phyloP scores from a whole-genome alignment of 2,113 vertebrate genomes.

The Bucco capensis region DNA sequence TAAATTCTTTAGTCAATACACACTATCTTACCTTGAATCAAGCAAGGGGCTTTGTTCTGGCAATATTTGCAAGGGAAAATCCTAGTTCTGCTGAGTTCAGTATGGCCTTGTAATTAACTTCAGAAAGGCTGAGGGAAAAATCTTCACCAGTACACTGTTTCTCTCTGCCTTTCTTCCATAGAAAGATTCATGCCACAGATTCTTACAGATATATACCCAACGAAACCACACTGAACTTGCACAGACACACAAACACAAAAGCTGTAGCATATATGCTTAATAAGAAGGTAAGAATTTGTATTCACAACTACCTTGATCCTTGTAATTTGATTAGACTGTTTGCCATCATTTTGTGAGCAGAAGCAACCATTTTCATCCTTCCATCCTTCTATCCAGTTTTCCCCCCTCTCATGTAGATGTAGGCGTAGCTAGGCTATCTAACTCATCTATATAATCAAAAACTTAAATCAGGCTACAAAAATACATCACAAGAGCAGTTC shows the following conservation, averaged over 20 bases:
- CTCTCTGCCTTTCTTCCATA: neutral
- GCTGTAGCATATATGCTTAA: neutral
- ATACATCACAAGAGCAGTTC: neutral
- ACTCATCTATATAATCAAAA: neutral
- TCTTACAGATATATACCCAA: neutral
- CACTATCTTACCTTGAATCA: neutral
- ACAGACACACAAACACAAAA: neutral
- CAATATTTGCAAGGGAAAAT: neutral
- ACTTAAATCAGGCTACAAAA: neutral
- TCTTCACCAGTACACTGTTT: neutral
- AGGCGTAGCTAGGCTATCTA: too few species aligned
- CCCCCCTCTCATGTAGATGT: neutral
- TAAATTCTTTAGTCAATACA: neutral
- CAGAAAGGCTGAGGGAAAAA: neutral
- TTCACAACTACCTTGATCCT: neutral
- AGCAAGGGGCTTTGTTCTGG: neutral
- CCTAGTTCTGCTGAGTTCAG: neutral
- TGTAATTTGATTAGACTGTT: neutral
- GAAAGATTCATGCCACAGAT: neutral
- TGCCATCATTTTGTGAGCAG: neutral
- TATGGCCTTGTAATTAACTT: neutral
- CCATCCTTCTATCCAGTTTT: neutral
- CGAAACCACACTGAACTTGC: neutral
- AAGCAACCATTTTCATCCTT: neutral
- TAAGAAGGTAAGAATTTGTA: neutral